Conservation (phyloP, 2,888 invertebrate genomes). For the Ophioninae sp. region DNA sequence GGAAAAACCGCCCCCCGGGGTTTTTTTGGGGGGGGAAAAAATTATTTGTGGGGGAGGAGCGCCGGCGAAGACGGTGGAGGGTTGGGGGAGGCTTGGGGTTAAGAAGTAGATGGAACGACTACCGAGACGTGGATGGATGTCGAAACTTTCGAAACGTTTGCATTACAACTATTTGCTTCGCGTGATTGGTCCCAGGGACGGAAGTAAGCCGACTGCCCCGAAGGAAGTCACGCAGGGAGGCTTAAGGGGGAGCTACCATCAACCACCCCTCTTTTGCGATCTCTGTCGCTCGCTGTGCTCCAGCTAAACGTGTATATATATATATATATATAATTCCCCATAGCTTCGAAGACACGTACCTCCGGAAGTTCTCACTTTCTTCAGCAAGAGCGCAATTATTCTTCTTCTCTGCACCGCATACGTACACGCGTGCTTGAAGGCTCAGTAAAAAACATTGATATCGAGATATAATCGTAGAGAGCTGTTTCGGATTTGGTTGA, state of each 20-base stretch:
- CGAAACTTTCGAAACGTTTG: slow-evolving; percentile 71
- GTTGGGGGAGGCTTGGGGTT: slow-evolving; percentile 13
- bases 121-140: slow-evolving; percentile 64
- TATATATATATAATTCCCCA: slow-evolving; percentile 1
- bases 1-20: too few relatives aligned
- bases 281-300: slow-evolving; percentile 10
- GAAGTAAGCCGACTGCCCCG: slow-evolving; percentile 75
- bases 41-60: too few relatives aligned
- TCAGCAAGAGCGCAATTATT: slow-evolving; percentile 27
- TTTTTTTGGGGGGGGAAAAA: too few relatives aligned
- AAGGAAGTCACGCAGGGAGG: slow-evolving; percentile 77
- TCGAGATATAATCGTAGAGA: slow-evolving; percentile 25
- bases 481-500: too few relatives aligned
- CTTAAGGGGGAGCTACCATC: slow-evolving; percentile 71
- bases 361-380: slow-evolving; percentile 38
- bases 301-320: not conserved
- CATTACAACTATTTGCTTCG: slow-evolving; percentile 73
- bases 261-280: slow-evolving; percentile 36
- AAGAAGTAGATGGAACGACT: slow-evolving; percentile 37
- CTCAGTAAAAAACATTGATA: slow-evolving; percentile 22
- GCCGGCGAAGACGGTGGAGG: not conserved
- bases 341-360: slow-evolving; percentile 14
- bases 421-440: not conserved
- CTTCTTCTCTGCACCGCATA: slow-evolving; percentile 10
- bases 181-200: slow-evolving; percentile 71